Base-by-base conservation (phyloP, 2,113 vertebrate genomes). In the Azemiops feae region DNA sequence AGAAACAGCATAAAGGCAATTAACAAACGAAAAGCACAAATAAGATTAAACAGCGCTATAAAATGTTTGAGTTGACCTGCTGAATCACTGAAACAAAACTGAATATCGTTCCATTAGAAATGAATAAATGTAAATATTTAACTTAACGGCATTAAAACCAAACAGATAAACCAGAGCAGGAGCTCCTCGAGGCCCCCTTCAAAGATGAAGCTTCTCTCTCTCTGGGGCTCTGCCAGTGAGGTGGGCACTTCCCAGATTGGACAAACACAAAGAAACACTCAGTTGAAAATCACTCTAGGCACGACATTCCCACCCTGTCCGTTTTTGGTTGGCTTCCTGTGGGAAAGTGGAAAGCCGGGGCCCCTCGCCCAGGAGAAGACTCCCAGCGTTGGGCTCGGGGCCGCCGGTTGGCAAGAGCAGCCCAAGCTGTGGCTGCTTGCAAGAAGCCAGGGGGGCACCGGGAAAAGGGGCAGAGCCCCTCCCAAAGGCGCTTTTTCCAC, bases 301-400 rank as follows among this genome's bases (percentile, higher is more conserved):
- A 5, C 5, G 53, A 3, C 0, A 45, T 3, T 27, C 1, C 43
- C 39, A 3, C 30, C 39, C 60, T 3, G 1, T 1, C 12, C 25
- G 1, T 1, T 3, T 47, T n/a, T 2, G 34, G 18, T 5, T 20
- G 54, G 34, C 57, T 45, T 57, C 88, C 14, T 14, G 39, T 18
- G 87, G 18, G 12, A 11, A 55, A 34, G 53, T 23, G 20, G 25
- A 57, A 64, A 60, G 25, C 43, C 7, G 4, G 9, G 16, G 30
- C 58, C 64, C 30, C 27, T 14, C 4, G 11, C 1, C 27, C 11
- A 14, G 4, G 30, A 4, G 27, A 5, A 30, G 14, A 11, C 12
- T 0, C 60, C 57, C 7, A 58, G 7, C 60, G n/a, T 16, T n/a
- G 30, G 30, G 60, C 60, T 14, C 60, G 5, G 60, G 53, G 27